phyloP scores from a whole-genome alignment of 2,888 invertebrate species.

The Anorthoa munda region DNA sequence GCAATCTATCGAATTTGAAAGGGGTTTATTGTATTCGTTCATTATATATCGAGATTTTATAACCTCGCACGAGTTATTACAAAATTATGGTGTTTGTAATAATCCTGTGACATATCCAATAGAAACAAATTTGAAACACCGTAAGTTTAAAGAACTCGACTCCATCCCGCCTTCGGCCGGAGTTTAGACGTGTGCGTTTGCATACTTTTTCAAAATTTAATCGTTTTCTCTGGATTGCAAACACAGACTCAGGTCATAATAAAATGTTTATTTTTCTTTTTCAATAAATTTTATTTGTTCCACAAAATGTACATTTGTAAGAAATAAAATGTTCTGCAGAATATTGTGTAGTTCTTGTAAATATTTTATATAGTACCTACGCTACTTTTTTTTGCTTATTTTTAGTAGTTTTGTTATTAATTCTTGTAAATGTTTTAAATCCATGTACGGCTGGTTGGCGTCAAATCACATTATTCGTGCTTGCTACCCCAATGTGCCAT shows the following conservation, averaged over 20 bases:
- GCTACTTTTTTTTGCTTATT: slow-evolving; percentile 60
- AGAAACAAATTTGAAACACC: slow-evolving; percentile 13
- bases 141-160: slow-evolving; percentile 4
- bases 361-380: slow-evolving; percentile 44
- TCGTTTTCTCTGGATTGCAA: too few relatives aligned
- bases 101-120: neutral
- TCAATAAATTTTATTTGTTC: slow-evolving; percentile 7
- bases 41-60: too few relatives aligned
- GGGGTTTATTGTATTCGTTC: too few relatives aligned
- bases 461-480: neutral
- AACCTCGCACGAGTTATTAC: too few relatives aligned
- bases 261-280: neutral
- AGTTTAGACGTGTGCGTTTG: neutral
- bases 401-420: slow-evolving; percentile 44
- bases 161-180: neutral
- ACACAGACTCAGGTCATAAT: neutral
- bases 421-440: slow-evolving; percentile 39
- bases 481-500: slow-evolving; percentile 6
- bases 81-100: too few relatives aligned
- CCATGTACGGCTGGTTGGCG: slow-evolving; percentile 42
- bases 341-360: slow-evolving; percentile 51
- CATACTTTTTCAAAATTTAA: too few relatives aligned
- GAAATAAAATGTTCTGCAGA: slow-evolving; percentile 53
- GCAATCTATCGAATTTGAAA: too few relatives aligned
- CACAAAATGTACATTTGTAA: slow-evolving; percentile 40